A percentile compares a stretch with the other conserved stretches of the same genome.
These are phyloP conservation scores for Caenorhabditis becei DNA, from an alignment of 2,888 invertebrate species.

Conservation along the genomic window DNA sequence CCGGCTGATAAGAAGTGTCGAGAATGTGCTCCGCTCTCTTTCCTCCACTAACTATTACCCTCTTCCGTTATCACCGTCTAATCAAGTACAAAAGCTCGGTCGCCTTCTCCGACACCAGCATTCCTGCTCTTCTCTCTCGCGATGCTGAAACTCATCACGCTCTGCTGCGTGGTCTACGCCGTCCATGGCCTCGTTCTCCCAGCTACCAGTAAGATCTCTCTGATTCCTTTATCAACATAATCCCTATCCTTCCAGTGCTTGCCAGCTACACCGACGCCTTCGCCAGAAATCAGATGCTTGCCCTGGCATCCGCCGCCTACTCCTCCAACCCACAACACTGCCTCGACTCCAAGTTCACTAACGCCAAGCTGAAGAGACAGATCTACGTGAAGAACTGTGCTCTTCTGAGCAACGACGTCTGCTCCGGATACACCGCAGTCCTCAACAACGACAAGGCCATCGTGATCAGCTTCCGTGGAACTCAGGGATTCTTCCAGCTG, in stretches of 20 bases:
- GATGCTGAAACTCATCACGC: conserved; percentile 48
- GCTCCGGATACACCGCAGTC: conserved; percentile 73
- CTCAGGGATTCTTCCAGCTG: conserved; percentile 72
- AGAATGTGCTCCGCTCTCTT: conserved; percentile 1
- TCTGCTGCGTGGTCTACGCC: conserved; percentile 31
- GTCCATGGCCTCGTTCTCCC: conserved; percentile 37
- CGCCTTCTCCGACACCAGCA: conserved; percentile 20
- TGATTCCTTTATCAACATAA: not conserved
- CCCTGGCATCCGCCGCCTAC: conserved; percentile 72
- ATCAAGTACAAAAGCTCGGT: conserved; percentile 26
- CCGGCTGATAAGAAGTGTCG: conserved; percentile 44
- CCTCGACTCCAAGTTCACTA: conserved; percentile 62
- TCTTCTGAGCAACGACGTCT: conserved; percentile 58
- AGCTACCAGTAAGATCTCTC: conserved; percentile 36
- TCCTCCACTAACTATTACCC: not conserved
- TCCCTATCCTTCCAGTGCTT: conserved; percentile 31
- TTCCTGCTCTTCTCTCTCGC: conserved; percentile 23
- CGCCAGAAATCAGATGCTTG: conserved; percentile 67
- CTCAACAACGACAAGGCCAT: conserved; percentile 69
- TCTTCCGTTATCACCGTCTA: conserved; percentile 23
- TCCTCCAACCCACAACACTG: conserved; percentile 69
- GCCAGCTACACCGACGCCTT: conserved; percentile 63
- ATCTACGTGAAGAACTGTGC: conserved; percentile 61
- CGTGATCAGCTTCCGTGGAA: conserved; percentile 75
- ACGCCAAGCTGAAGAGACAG: conserved; percentile 59